phyloP scores from a whole-genome alignment of 2,113 vertebrate genomes.

The Vanacampus margaritifer region DNA sequence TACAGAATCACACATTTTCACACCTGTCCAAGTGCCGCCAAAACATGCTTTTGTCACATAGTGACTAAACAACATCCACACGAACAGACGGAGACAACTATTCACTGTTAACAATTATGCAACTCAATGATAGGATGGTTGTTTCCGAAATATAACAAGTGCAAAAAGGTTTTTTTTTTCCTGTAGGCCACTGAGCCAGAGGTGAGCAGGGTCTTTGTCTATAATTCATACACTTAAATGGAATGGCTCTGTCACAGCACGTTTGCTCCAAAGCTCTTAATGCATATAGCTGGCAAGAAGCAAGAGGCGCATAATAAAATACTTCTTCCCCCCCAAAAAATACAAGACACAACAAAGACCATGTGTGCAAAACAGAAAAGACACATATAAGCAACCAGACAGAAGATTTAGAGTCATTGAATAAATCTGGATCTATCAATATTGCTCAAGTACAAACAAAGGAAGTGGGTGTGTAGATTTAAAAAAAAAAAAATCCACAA shows the following conservation, averaged over 20 bases:
- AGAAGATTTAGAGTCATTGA: neutral
- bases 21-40: neutral
- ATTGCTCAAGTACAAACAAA: constrained; percentile 5
- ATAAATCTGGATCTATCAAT: neutral
- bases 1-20: neutral
- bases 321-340: constrained; percentile 30
- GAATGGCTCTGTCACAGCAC: constrained; percentile 53
- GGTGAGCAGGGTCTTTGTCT: constrained; percentile 71
- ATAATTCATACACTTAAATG: constrained; percentile 73
- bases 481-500: constrained; percentile 1
- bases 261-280: constrained; percentile 42
- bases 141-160: constrained; percentile 41
- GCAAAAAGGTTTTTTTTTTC: constrained; percentile 36
- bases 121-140: constrained; percentile 30
- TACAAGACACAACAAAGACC: constrained; percentile 41
- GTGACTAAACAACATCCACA: constrained; percentile 21
- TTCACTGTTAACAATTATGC: constrained; percentile 10
- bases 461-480: neutral
- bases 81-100: constrained; percentile 19
- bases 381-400: constrained; percentile 3
- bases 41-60: constrained; percentile 11
- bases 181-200: constrained; percentile 40
- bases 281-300: constrained; percentile 25
- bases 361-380: constrained; percentile 31
- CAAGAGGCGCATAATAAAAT: constrained; percentile 44